Evolutionary conservation across 2,888 invertebrate species (phyloP).

Genomic region (Scaptodrosophila latifasciaeformis): DNA sequence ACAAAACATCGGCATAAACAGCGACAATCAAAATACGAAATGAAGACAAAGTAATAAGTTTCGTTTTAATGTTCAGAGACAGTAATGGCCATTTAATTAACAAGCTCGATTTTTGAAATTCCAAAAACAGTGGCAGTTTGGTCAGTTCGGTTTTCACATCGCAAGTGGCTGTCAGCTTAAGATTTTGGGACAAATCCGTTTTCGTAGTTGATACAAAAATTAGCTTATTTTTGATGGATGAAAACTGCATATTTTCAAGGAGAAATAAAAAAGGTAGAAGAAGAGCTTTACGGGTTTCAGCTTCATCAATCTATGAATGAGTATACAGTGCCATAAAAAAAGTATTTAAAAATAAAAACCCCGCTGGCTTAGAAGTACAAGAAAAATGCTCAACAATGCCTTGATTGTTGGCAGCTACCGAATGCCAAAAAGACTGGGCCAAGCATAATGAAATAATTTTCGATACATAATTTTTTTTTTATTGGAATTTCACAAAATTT

Average conservation of each 20-base stretch:
- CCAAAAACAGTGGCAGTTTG: constrained; percentile 1
- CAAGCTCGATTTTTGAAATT: constrained; percentile 3
- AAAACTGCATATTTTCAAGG: too few species aligned
- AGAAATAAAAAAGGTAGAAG: too few species aligned
- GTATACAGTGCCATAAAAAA: too few species aligned
- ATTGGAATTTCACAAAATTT: constrained; percentile 27
- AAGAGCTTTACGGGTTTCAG: too few species aligned
- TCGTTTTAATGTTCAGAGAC: constrained; percentile 14
- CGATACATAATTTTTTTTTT: constrained; percentile 4
- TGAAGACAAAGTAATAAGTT: constrained; percentile 12
- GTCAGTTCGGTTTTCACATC: neutral
- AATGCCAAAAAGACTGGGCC: constrained; percentile 19
- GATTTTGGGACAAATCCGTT: too few species aligned
- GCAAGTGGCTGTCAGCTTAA: constrained; percentile 6
- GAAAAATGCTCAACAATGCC: constrained; percentile 11
- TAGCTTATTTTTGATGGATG: neutral
- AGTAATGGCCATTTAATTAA: constrained; percentile 6
- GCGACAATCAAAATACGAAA: too few species aligned
- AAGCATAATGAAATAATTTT: constrained; percentile 17
- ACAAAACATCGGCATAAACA: too few species aligned
- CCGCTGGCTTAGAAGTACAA: constrained; percentile 22
- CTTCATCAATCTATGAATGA: too few species aligned
- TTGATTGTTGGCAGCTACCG: constrained; percentile 25
- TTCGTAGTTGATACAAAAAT: too few species aligned
- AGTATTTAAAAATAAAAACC: too few species aligned